Evolutionary conservation across 2,113 vertebrate species (phyloP).

Genomic region (Sinocyclocheilus anshuiensis): DNA sequence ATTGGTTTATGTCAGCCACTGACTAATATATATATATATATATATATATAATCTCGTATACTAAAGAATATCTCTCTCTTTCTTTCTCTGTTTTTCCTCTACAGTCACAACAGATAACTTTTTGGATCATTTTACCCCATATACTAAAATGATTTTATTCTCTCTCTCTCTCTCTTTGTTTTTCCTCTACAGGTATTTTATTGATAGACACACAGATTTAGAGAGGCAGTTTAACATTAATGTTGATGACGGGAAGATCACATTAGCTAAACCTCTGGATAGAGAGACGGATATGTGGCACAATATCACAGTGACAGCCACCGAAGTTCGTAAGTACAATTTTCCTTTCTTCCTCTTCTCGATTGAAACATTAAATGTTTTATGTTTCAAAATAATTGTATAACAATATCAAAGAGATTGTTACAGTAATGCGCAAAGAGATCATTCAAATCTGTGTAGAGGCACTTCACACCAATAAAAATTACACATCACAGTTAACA

Average conservation of each 20-base stretch:
- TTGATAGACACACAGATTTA: constrained; percentile 96
- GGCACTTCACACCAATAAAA: not conserved
- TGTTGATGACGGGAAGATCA: constrained; percentile 93
- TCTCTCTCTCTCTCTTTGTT: constrained; percentile 54
- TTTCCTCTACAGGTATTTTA: constrained; percentile 88
- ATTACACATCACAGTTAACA: not conserved
- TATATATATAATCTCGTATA: too few species aligned
- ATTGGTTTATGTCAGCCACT: too few species aligned
- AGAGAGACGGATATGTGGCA: constrained; percentile 94
- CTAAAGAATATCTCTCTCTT: too few species aligned
- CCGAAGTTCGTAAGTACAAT: constrained; percentile 91
- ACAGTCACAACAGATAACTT: too few species aligned
- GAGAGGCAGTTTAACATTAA: constrained; percentile 99
- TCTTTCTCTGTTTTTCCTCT: too few species aligned
- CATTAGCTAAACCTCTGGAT: constrained; percentile 91
- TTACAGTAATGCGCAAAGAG: not conserved
- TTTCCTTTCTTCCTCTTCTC: not conserved
- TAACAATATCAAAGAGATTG: constrained; percentile 9
- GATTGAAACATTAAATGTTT: not conserved
- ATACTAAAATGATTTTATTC: not conserved
- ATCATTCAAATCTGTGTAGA: not conserved
- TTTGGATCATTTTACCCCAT: not conserved
- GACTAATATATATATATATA: too few species aligned
- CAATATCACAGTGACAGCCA: constrained; percentile 97
- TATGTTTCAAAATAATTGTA: not conserved